Evolutionary conservation across 2,113 vertebrate genomes (phyloP), one percentile per base, ranked within the genome.

Genomic region (Pelusios castaneus): DNA sequence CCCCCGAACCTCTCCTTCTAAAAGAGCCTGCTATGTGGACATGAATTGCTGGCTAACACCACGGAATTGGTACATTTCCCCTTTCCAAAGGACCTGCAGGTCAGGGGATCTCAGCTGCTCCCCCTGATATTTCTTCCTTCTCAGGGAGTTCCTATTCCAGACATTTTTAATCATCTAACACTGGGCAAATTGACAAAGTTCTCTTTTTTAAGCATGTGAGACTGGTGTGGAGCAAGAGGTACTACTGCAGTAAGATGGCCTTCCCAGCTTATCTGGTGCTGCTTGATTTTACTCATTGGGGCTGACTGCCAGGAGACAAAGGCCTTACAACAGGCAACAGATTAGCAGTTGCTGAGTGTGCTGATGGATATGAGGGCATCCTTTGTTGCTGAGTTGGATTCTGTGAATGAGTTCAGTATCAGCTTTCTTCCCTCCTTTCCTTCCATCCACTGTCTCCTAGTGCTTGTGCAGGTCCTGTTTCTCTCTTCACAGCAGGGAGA

Each of bases 271-370:
- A 63, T 95, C 85, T n/a, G 73, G 88, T 67, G 78, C 84, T 67
- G 78, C 84, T 29, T 58, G 77, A 88, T 10, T 91, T 93, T 1
- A 25, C 75, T 58, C 88, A 45, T 10, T 90, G 90, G 11, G 82
- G n/a, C 67, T 16, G 43, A 45, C 88, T 0, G 80, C 87, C 6
- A 7, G 93, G 77, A 79, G 63, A 90, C 86, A 79, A 73, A 85
- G 90, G 84, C 73, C 93, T 92, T 83, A 92, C 9, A 63, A 91
- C 82, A 52, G 95, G 97, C 98, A 98, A 98, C 98, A 98, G 97
- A 97, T 98, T 95, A 87, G 82, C 89, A 79, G 89, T 83, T 51
- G 22, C 73, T 2, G 78, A 38, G 82, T 77, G 89, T 81, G 60
- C 95, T 24, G 81, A 67, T 55, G 63, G 80, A 93, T 58, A 24